phyloP scores from a whole-genome alignment of 2,797 vertebrate genomes.

The Pseudochromis fuscus region DNA sequence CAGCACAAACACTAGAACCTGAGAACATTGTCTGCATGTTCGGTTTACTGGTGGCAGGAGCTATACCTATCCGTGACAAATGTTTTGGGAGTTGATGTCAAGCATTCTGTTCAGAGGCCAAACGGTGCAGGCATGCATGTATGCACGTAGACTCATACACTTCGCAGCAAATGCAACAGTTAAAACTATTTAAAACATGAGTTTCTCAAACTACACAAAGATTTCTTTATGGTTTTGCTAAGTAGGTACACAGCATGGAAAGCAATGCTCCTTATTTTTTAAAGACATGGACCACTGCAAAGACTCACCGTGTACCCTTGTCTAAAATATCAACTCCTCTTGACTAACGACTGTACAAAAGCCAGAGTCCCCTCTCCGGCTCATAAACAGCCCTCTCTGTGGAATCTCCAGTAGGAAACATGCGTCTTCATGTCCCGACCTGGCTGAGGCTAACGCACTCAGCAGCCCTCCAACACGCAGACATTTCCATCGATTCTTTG shows the following conservation, averaged over 20 bases:
- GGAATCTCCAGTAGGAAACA: constrained; percentile 45
- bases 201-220: not conserved
- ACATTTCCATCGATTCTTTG: constrained; percentile 52
- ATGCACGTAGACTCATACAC: constrained; percentile 2
- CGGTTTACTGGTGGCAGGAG: constrained; percentile 52
- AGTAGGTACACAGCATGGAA: not conserved
- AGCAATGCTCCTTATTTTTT: constrained; percentile 9
- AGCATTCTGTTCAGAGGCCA: constrained; percentile 28
- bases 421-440: constrained; percentile 38
- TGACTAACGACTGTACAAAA: constrained; percentile 28
- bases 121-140: constrained; percentile 32
- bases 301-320: not conserved
- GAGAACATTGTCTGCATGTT: constrained; percentile 63
- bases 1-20: constrained; percentile 52
- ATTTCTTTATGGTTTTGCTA: constrained; percentile 14
- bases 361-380: constrained; percentile 31
- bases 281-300: constrained; percentile 23
- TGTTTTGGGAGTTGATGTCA: constrained; percentile 33
- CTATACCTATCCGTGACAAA: constrained; percentile 57
- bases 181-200: constrained; percentile 21
- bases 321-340: constrained; percentile 33
- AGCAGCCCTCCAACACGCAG: not conserved
- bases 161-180: constrained; percentile 5
- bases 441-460: constrained; percentile 23
- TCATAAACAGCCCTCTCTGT: constrained; percentile 47